Evolutionary conservation across 2,888 invertebrate genomes (phyloP), one percentile per base, ranked within the genome.

Genomic region (Vesta saturnalis): DNA sequence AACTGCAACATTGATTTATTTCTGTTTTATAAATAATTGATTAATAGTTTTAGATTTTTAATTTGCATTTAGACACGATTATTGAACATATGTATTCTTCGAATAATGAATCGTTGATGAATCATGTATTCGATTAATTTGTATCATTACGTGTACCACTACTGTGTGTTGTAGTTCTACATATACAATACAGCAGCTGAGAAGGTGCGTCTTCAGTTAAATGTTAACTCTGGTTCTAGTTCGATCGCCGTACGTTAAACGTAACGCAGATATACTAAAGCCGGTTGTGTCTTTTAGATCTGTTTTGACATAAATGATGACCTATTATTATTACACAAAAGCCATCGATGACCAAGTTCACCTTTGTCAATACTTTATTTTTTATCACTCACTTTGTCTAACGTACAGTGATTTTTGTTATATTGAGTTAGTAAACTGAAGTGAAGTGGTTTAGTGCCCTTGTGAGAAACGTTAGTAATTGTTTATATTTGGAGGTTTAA

Each of bases 251-350:
- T 52, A n/a, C 21, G 5, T 19, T 21, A 47, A 47, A 47, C 15
- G 19, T 21, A 52, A 39, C 39, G 3, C 12, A n/a, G 39, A 39
- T 10, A 49, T 49, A 15, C 18, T 18, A 14, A 10, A 6, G 46
- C 46, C 18, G 47, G 47, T 49, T 10, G 18, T 18, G 18, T 18
- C 15, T 49, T 52, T 19, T 19, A 6, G 52, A 52, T n/a, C 18
- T 18, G 19, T 52, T 19, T 8, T 8, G 49, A 49, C 43, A n/a
- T 30, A 6, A 15, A 49, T 49, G 70, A 72, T 73, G 71, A 73
- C 73, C 73, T 64, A 71, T 71, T 72, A 71, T 73, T 65, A 59
- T 39, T 55, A 61, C 63, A 70, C 69, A 73, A 71, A 73, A 67
- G 64, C 66, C 67, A 56, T 65, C 60, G 23, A 23, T 23, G 23